Base-by-base conservation (phyloP, 2,113 vertebrate genomes). In the Raphicerus campestris region DNA sequence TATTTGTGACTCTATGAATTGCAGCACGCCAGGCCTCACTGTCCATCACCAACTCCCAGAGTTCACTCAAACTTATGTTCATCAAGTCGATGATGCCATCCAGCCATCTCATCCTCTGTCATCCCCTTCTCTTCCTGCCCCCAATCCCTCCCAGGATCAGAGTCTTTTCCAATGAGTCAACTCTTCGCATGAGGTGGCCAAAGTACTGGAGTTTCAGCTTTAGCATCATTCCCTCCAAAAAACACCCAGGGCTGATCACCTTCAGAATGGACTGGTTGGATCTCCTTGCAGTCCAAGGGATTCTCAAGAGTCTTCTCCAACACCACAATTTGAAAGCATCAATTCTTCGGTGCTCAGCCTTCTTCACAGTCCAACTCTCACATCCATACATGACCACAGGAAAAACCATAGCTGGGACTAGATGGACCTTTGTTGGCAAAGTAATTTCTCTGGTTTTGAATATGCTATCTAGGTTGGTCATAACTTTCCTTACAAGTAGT, bases 341-440 rank as follows among this genome's bases (percentile, higher is more conserved):
- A 70, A 20, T 70, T 70, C 17, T 70, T 35, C 4, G 0, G 63
- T 0, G 0, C n/a, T 70, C 17, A 22, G n/a, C 17, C n/a, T 70
- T 35, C n/a, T 70, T 70, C 5, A 35, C 2, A 35, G n/a, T 35
- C 17, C 63, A 70, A 20, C 17, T 20, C 4, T 70, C 32, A 35
- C 17, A 35, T 70, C 63, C 4, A 0, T 70, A 20, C 9, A 20
- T 70, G 17, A 70, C 63, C 63, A 20, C 9, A 10, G n/a, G 63
- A 10, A 70, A 70, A 66, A 2, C 9, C 8, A 66, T 35, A 66
- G 32, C 63, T 17, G 20, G 35, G 32, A 66, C 32, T 66, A 66
- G 63, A 35, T 0, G 2, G 63, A 66, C 63, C 63, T 66, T 66
- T 66, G 32, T 35, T 10, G 32, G 9, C 32, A 35, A 35, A 66